Base-by-base conservation (phyloP, 2,113 vertebrate genomes). In the Fulica atra region DNA sequence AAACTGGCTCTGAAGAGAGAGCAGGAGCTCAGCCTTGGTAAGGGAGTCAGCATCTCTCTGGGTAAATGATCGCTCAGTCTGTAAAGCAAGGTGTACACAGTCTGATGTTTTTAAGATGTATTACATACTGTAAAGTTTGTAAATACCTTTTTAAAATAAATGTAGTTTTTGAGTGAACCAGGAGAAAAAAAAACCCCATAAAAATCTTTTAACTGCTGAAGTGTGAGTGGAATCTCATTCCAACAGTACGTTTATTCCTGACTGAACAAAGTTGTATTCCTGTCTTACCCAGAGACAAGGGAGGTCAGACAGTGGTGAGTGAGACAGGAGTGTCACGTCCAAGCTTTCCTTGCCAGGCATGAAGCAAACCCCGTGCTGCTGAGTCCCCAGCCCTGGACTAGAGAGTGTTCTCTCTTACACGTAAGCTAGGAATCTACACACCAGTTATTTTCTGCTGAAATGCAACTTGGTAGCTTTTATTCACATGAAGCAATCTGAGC, bases 81-180 rank as follows among this genome's bases (percentile, higher is more conserved):
- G n/a, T n/a, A n/a, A n/a, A n/a, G n/a, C n/a, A n/a, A n/a, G n/a
- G n/a, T n/a, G n/a, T n/a, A n/a, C n/a, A n/a, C n/a, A n/a, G n/a
- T n/a, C 13, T 1, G 5, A 0, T 40, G 17, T 42, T 91, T 77
- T 93, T 14, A 6, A 54, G 83, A 46, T 48, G n/a, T 79, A 25
- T 87, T 63, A 64, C 91, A 53, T 51, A 4, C 20, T 94, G 89
- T 94, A 96, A 95, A 97, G n/a, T 89, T 90, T 97, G 93, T 96
- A 95, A 94, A 95, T 95, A 92, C 54, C 38, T 94, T 94, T 95
- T 91, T n/a, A 46, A 88, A 95, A 96, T 96, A 95, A 96, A 96
- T 93, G 88, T 59, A 36, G 61, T 87, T 95, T 92, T 91, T 93
- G 80, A 87, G 17, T 61, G 25, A 84, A 80, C 71, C 61, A n/a